A percentile compares a stretch with the other conserved stretches of the same genome.
These are phyloP conservation scores for Molothrus ater DNA, from an alignment of 2,797 vertebrate species.

Conservation along the genomic window DNA sequence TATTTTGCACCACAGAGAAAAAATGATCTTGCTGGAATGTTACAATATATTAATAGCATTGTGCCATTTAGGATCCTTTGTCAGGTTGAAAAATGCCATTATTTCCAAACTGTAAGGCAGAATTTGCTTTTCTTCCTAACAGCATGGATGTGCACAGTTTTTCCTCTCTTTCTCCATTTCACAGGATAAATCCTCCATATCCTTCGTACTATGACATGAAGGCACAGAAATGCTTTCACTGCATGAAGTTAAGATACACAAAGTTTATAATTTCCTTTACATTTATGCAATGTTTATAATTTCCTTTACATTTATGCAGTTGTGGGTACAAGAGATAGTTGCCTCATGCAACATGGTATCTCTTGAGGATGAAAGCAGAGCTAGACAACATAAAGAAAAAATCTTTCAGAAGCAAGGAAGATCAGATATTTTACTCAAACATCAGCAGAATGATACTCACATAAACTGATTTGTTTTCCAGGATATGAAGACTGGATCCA, in stretches of 20 bases:
- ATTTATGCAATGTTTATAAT: background rate
- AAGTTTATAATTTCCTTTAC: background rate
- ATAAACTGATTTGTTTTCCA: conserved; percentile 84
- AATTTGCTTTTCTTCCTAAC: background rate
- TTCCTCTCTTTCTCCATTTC: background rate
- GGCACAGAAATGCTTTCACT: background rate
- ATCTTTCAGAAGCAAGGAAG: conserved; percentile 82
- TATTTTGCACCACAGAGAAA: conserved; percentile 1
- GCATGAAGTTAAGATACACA: background rate
- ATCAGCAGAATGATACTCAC: conserved; percentile 78
- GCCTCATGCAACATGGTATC: background rate
- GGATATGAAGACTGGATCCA: conserved; percentile 83
- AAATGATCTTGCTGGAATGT: background rate
- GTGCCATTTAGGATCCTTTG: background rate
- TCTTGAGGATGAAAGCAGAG: conserved; percentile 79
- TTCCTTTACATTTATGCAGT: background rate
- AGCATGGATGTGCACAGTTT: background rate
- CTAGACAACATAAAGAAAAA: conserved; percentile 78
- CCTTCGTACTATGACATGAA: background rate
- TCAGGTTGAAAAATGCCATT: background rate
- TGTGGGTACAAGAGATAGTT: background rate
- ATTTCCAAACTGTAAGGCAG: background rate
- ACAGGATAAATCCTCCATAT: background rate
- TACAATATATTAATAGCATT: background rate
- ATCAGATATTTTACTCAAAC: conserved; percentile 83